Base-by-base conservation (phyloP, 2,113 vertebrate genomes). In the Dasyprocta punctata region DNA sequence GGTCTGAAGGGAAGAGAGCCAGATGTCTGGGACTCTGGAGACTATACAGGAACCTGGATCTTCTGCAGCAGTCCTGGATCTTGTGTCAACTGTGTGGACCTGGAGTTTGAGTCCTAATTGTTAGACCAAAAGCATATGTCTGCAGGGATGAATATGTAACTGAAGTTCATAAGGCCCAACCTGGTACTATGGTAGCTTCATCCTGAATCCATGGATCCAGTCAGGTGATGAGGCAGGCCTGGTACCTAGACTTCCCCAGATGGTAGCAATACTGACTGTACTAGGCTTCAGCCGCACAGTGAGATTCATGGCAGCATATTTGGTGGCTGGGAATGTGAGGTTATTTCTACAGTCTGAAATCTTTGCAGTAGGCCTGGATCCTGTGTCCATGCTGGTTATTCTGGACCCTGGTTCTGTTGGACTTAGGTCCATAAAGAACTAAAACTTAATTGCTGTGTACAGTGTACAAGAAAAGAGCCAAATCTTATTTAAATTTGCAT, bases 361-460 rank as follows among this genome's bases (percentile, higher is more conserved):
- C 47, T 67, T 24, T 8, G 13, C 28, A 8, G 2, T 63, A 16
- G 26, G 20, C 8, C 1, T 73, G 16, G 8, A 38, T 86, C 17
- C 17, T 47, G 49, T 19, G 3, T 65, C 73, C 26, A 49, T 11
- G 38, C 2, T 5, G 60, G 3, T 13, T 36, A 24, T n/a, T n/a
- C 4, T 69, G 33, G 26, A 47, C 5, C 16, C 7, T 89, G 36
- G 33, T 3, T 89, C 49, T 49, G 17, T 14, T 89, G 54, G 13
- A 89, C 3, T 36, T 60, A n/a, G 19, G 6, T 54, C 12, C 33
- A 2, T 56, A n/a, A 1, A 16, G 13, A 96, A 75, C 36, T 78
- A 69, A 82, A 92, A 85, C 28, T 77, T 95, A 96, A 94, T 85
- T 88, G 44, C 41, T 61, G 38, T 36, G n/a, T 49, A 6, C 26